Conservation (phyloP, 2,888 invertebrate genomes). For the Ichneumon xanthorius region DNA sequence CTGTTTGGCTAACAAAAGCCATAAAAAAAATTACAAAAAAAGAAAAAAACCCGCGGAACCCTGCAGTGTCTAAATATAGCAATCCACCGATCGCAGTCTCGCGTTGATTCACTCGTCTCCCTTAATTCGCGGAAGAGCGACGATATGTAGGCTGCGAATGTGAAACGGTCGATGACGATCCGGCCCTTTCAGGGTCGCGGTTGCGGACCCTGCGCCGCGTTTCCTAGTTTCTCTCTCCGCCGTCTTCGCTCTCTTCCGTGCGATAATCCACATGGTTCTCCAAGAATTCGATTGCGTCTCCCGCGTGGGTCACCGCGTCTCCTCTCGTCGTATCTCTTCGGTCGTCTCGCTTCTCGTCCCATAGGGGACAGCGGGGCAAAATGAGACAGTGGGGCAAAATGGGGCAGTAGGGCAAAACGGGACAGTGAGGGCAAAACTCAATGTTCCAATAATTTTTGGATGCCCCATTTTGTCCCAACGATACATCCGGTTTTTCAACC, state of each 20-base stretch:
- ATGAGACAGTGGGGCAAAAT: too few species aligned
- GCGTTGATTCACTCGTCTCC: conserved; percentile 30
- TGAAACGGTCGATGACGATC: conserved; percentile 42
- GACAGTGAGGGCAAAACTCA: too few species aligned
- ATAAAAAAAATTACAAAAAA: not conserved
- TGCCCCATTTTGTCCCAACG: too few species aligned
- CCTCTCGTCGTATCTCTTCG: not conserved
- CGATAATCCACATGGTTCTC: conserved; percentile 5
- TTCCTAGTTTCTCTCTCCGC: not conserved
- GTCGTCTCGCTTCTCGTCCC: not conserved
- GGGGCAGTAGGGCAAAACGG: too few species aligned
- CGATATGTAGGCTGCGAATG: conserved; percentile 15
- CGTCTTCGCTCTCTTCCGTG: not conserved
- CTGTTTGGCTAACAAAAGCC: conserved; percentile 46
- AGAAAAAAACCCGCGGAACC: not conserved
- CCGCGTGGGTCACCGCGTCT: conserved; percentile 30
- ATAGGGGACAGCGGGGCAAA: too few species aligned
- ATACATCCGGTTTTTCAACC: too few species aligned
- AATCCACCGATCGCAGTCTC: not conserved
- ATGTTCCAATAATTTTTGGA: too few species aligned
- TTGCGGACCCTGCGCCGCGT: not conserved
- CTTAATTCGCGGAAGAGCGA: conserved; percentile 34
- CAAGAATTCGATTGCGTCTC: conserved; percentile 46
- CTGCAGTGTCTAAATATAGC: conserved; percentile 33
- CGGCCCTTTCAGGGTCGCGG: conserved; percentile 47